Evolutionary conservation across 2,888 invertebrate species (phyloP).

Genomic region (Cheilosia impressa): DNA sequence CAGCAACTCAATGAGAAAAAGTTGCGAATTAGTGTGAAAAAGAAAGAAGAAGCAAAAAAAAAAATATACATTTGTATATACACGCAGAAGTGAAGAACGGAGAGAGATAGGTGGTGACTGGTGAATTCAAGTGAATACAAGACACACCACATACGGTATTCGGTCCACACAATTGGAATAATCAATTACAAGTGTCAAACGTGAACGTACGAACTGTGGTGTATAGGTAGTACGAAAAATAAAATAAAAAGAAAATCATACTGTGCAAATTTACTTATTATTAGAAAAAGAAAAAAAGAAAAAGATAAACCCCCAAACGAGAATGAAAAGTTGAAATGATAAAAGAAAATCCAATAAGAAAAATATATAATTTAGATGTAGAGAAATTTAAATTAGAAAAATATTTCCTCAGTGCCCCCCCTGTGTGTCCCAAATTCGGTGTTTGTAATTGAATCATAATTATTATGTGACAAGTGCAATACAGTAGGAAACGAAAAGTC

Average conservation of each 20-base stretch:
- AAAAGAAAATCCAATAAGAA: conserved; percentile 3
- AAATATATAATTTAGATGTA: conserved; percentile 39
- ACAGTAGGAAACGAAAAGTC: conserved; percentile 21
- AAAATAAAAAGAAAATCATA: conserved; percentile 24
- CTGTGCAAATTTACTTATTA: conserved; percentile 9
- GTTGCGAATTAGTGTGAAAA: conserved; percentile 46
- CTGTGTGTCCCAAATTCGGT: background rate
- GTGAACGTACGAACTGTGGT: conserved; percentile 70
- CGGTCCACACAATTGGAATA: conserved; percentile 66
- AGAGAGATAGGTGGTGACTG: conserved; percentile 33
- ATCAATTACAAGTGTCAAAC: conserved; percentile 76
- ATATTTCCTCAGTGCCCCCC: conserved; percentile 23
- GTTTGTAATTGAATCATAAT: conserved; percentile 18
- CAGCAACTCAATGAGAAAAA: conserved; percentile 66
- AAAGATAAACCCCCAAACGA: background rate
- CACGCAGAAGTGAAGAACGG: conserved; percentile 30
- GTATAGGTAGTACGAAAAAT: conserved; percentile 44
- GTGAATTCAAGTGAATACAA: conserved; percentile 47
- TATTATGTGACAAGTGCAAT: conserved; percentile 66
- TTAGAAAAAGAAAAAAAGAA: conserved; percentile 1
- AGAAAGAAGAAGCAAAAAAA: conserved; percentile 12
- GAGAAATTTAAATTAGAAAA: conserved; percentile 55
- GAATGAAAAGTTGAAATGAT: conserved; percentile 1
- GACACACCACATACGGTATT: conserved; percentile 57
- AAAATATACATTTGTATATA: conserved; percentile 17